Percentiles rank a stretch among this genome's conserved stretches.
Evolutionary conservation across 2,113 vertebrate species (phyloP).

Genomic region (Leptocoma aspasia): DNA sequence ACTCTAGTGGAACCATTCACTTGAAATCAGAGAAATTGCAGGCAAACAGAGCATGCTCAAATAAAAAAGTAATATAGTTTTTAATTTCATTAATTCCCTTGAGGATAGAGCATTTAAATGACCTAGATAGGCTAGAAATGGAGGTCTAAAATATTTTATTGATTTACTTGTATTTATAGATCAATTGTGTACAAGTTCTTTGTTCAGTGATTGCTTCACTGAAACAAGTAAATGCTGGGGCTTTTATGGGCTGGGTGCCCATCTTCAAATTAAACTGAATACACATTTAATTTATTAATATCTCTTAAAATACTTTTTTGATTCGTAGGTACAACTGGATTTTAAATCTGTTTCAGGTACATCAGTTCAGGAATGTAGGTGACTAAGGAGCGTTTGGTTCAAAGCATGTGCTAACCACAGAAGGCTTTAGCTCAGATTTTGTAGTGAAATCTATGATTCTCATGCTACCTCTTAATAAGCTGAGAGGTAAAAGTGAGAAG

Average conservation of each 20-base stretch:
- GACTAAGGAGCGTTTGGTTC: background rate
- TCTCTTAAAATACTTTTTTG: background rate
- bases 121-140: constrained; percentile 21
- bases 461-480: background rate
- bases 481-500: background rate
- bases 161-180: constrained; percentile 52
- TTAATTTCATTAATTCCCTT: constrained; percentile 35
- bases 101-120: constrained; percentile 4
- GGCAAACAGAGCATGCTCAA: background rate
- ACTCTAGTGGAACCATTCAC: background rate
- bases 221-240: background rate
- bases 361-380: background rate
- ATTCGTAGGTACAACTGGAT: background rate
- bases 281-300: background rate
- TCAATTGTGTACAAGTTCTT: constrained; percentile 25
- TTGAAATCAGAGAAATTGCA: background rate
- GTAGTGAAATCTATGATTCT: background rate
- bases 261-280: background rate
- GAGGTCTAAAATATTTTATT: constrained; percentile 54
- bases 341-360: background rate
- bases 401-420: background rate
- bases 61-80: constrained; percentile 28
- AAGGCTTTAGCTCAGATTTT: background rate
- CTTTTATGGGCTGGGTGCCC: background rate
- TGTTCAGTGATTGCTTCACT: background rate